Evolutionary conservation across 2,888 invertebrate genomes (phyloP).

Genomic region (Leucania comma): DNA sequence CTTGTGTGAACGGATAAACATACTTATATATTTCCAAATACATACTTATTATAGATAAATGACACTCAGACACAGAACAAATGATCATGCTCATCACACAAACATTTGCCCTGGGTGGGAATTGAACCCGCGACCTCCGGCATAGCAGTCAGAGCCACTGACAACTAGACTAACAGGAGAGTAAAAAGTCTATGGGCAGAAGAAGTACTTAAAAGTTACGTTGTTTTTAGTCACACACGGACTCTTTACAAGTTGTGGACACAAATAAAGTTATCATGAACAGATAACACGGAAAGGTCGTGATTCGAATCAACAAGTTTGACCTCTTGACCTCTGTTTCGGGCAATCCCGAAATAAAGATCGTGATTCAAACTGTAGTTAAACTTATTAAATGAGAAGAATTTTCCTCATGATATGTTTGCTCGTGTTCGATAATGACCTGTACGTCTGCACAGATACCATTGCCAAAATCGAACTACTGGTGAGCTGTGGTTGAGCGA

Average conservation of each 20-base stretch:
- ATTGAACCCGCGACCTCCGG: too few species aligned
- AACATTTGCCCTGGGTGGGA: too few species aligned
- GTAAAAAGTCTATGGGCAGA: too few species aligned
- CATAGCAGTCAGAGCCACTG: too few species aligned
- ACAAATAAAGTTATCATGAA: constrained; percentile 6
- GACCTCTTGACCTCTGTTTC: constrained; percentile 14
- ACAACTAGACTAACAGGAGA: too few species aligned
- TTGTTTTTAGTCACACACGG: neutral
- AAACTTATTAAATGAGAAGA: constrained; percentile 1
- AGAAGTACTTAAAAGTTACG: neutral
- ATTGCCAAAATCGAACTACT: neutral
- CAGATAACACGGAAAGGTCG: constrained; percentile 2
- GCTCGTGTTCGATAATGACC: neutral
- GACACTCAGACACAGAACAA: too few species aligned
- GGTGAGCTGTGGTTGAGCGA: too few species aligned
- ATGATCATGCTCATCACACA: too few species aligned
- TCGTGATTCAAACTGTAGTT: constrained; percentile 9
- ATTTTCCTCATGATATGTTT: constrained; percentile 12
- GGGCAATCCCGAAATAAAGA: constrained; percentile 31
- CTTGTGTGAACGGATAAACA: too few species aligned
- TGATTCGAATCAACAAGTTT: constrained; percentile 13
- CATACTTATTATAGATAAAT: too few species aligned
- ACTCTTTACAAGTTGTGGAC: neutral
- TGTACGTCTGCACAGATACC: neutral
- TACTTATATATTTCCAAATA: too few species aligned